Evolutionary conservation across 2,113 vertebrate genomes (phyloP), one percentile per base, ranked within the genome.

Genomic region (Crocuta crocuta): DNA sequence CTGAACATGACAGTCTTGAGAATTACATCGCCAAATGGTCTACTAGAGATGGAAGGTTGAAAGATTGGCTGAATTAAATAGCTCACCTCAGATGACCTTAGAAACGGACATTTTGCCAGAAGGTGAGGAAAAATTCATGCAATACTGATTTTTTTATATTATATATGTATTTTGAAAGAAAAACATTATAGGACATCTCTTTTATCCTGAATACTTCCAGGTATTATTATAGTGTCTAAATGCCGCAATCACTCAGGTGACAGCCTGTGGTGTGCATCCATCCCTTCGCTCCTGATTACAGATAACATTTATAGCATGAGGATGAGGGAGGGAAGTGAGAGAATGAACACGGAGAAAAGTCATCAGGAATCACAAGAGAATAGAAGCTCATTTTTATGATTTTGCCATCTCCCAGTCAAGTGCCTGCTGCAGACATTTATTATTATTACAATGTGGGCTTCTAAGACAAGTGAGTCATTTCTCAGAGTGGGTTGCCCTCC

Each of bases 1-100:
- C 88, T 94, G 97, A 97, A 98, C 97, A 97, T 94, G 97, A 97
- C 97, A 98, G 85, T 98, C 96, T 97, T 90, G 76, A 96, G 97
- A 98, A 98, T 98, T 98, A 95, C 84, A 92, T 97, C 9, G 81
- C 94, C 90, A 94, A 98, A 98, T 94, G 97, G 94, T 97, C 98
- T 98, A 94, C 92, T 66, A 68, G 88, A 65, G 73, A 95, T 91
- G 89, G 98, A 98, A 97, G 95, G 92, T 50, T 96, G 90, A 97
- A 97, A 94, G 81, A 97, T 24, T 89, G 90, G 81, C 87, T 96
- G 95, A 98, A 98, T 98, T 98, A 98, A 97, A 93, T 58, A 96
- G 96, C 61, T 97, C 84, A 93, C 92, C 95, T 92, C 61, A 91
- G 11, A 78, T 86, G 85, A 98, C 97, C 97, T 95, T 95, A 97